Evolutionary conservation across 2,888 invertebrate species (phyloP), one percentile per base, ranked within the genome.

Genomic region (Agonum fuliginosum): DNA sequence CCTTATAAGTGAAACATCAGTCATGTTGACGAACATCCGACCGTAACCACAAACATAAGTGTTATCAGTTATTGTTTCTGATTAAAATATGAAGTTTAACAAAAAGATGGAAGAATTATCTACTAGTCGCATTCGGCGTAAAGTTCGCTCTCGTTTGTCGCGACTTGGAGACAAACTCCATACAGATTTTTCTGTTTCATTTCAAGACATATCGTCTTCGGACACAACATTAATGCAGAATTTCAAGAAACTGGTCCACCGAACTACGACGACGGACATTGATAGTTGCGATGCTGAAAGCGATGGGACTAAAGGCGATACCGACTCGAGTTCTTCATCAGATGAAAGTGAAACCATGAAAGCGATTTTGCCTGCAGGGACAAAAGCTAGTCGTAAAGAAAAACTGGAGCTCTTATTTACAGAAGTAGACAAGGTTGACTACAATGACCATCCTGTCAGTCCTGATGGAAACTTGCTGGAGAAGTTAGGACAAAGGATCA

Each of bases 401-500:
- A 41, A 14, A 8, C 51, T 41, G 74, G 78, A 62, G 41, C 69
- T 14, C 62, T 80, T 41, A 72, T 78, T 10, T 65, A 78, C 79
- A 34, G 80, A 78, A 17, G 77, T 77, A 14, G 78, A 74, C 10
- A 51, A 65, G 17, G 75, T 48, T 2, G 78, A 73, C 8, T 37
- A n/a, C n/a, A n/a, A 69, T 12, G 30, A 78, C 10, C 22, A 48
- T 24, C 62, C 17, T 43, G 5, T 12, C 5, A 12, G 48, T 62
- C 20, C 79, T 14, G 81, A 81, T 37, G 46, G 65, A 4, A 78
- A 62, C 19, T 70, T 90, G 70, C 86, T 90, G 73, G 90, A 90
- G 83, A 89, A 84, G 82, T 85, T 90, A 78, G 89, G 89, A 78
- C 88, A 87, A 80, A 84, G 85, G 0, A 88, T 91, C 78, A 91